Percentiles rank a stretch among this genome's conserved stretches.
Evolutionary conservation across 2,888 invertebrate genomes (phyloP).

Genomic region (Ramazzottius varieornatus): DNA sequence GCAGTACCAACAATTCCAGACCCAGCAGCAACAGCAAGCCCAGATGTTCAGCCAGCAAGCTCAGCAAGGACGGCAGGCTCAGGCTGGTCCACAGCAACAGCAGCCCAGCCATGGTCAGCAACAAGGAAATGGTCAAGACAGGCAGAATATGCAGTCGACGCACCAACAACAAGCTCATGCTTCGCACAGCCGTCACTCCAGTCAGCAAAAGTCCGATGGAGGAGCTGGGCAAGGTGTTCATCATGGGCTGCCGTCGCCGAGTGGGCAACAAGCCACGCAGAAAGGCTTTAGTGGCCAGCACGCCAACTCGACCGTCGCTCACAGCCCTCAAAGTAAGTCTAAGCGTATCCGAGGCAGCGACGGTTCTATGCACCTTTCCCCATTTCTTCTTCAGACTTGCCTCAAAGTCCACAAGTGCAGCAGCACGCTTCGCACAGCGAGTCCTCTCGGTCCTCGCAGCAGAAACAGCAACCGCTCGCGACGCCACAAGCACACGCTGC

Average conservation of each 20-base stretch:
- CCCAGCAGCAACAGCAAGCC: slow-evolving; percentile 7
- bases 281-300: background rate
- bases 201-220: background rate
- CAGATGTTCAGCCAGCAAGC: no score
- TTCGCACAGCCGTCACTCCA: slow-evolving; percentile 4
- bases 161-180: slow-evolving; percentile 7
- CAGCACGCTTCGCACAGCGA: no score
- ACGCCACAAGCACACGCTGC: no score
- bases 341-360: no score
- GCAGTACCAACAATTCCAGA: slow-evolving; percentile 4
- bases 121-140: slow-evolving; percentile 3
- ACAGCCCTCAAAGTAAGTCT: background rate
- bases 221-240: no score
- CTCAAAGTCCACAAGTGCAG: background rate
- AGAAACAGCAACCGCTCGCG: no score
- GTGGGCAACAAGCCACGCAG: background rate
- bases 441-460: no score
- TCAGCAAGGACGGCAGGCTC: no score
- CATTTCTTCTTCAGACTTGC: no score
- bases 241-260: background rate
- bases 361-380: no score
- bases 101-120: slow-evolving; percentile 7
- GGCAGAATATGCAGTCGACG: slow-evolving; percentile 9
- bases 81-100: no score
- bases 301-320: background rate